Base-by-base conservation (phyloP, 1,140 invertebrate species). In the Eumeta japonica region DNA sequence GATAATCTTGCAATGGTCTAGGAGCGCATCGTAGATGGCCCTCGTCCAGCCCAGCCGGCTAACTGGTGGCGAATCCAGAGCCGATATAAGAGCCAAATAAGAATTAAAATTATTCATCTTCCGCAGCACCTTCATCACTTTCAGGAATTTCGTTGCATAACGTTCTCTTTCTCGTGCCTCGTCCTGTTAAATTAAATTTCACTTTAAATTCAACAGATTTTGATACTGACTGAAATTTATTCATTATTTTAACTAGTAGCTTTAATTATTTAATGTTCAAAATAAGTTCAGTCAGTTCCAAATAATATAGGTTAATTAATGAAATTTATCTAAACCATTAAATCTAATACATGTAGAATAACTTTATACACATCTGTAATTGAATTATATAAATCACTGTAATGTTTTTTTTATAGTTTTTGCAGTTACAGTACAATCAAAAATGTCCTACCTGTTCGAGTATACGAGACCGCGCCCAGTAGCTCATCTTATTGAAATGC, bases 401-500 rank as follows among this genome's bases (percentile, higher is more conserved):
- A n/a, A n/a, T n/a, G n/a, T n/a, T n/a, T n/a, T n/a, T n/a, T n/a
- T n/a, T n/a, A n/a, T n/a, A n/a, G n/a, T n/a, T n/a, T n/a, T n/a
- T n/a, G n/a, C n/a, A n/a, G n/a, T n/a, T n/a, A n/a, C n/a, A 30
- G 28, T 30, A 5, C 7, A 13, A 13, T 30, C 4, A 16, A 27
- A 19, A 13, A 39, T 10, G 14, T 46, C 37, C 18, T 15, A 68
- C 70, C 52, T 82, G 80, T 44, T 83, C 81, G 11, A 83, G 50
- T 55, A 82, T 83, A 34, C 80, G 55, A 0, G 71, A 75, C 2
- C 92, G 77, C 12, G 90, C 90, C 97, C 96, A 99, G 55, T 94
- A 99, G 15, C 94, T 98, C 90, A 99, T 97, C 75, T 98, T 98
- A 68, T 99, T 99, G 65, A 99, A 99, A 77, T 99, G 96, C 68